A percentile compares a stretch with the other conserved stretches of the same genome.
phyloP scores from a whole-genome alignment of 1,140 invertebrate species.

The Elymnias hypermnestra region DNA sequence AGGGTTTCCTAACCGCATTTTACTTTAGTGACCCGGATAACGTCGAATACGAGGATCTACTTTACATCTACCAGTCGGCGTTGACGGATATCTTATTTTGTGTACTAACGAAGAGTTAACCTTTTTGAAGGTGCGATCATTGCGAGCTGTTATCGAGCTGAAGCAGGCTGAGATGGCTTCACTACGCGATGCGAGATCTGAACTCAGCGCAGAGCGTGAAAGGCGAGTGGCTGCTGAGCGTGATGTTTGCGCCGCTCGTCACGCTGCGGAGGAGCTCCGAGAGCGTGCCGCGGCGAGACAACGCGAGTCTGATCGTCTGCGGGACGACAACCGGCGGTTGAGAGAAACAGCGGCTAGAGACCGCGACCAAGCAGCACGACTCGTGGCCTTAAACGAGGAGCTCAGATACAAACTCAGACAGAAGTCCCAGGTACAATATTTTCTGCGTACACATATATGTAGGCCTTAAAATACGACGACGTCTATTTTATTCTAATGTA shows the following conservation, averaged over 20 bases:
- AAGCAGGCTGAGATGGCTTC: constrained; percentile 84
- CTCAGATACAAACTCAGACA: constrained; percentile 89
- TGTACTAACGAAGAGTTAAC: no score
- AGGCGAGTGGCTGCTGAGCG: constrained; percentile 76
- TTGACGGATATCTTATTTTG: no score
- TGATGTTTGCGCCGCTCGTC: constrained; percentile 68
- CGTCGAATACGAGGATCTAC: no score
- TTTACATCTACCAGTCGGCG: no score
- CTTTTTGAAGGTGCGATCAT: constrained; percentile 81
- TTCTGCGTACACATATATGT: no score
- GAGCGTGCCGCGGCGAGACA: constrained; percentile 73
- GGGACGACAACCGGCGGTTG: constrained; percentile 81
- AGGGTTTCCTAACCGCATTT: no score
- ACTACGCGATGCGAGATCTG: constrained; percentile 80
- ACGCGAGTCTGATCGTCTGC: constrained; percentile 56
- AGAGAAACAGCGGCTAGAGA: constrained; percentile 84
- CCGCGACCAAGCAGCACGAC: constrained; percentile 84
- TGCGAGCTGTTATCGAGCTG: constrained; percentile 85
- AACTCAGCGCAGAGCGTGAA: constrained; percentile 77
- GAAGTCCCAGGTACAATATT: constrained; percentile 84
- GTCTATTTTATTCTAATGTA: no score
- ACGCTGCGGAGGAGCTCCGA: constrained; percentile 76
- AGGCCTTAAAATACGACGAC: no score
- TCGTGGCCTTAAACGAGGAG: constrained; percentile 90
- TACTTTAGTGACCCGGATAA: no score